Evolutionary conservation across 2,888 invertebrate genomes (phyloP).

Genomic region (Pardosa pseudoannulata): DNA sequence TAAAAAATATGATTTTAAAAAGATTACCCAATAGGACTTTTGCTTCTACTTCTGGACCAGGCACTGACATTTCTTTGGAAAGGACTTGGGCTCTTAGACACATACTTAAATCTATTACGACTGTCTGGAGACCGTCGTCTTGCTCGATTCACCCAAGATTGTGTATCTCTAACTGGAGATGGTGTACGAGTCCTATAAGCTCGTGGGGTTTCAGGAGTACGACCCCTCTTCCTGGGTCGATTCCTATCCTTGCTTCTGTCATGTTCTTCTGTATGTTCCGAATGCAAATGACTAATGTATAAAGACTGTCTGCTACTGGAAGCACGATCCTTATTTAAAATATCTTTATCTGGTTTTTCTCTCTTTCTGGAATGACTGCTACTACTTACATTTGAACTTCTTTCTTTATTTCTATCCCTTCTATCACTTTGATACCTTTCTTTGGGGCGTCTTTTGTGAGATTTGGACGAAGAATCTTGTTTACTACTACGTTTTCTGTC

Average conservation of each 20-base stretch:
- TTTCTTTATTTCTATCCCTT: slow-evolving; percentile 36
- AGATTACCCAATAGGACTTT: slow-evolving; percentile 53
- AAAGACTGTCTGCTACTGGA: slow-evolving; percentile 50
- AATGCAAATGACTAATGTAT: slow-evolving; percentile 29
- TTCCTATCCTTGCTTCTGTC: slow-evolving; percentile 35
- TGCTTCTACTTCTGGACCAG: slow-evolving; percentile 69
- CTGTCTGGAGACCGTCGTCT: slow-evolving; percentile 54
- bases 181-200: slow-evolving; percentile 72
- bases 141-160: slow-evolving; percentile 46
- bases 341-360: slow-evolving; percentile 34
- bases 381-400: neutral
- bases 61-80: slow-evolving; percentile 51
- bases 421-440: slow-evolving; percentile 25
- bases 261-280: neutral
- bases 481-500: slow-evolving; percentile 27
- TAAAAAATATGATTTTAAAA: neutral
- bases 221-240: slow-evolving; percentile 52
- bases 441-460: slow-evolving; percentile 38
- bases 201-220: slow-evolving; percentile 73
- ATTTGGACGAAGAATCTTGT: slow-evolving; percentile 27
- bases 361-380: slow-evolving; percentile 39
- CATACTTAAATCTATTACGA: slow-evolving; percentile 42
- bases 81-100: slow-evolving; percentile 66
- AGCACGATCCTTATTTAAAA: slow-evolving; percentile 45
- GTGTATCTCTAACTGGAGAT: slow-evolving; percentile 51